phyloP scores from a whole-genome alignment of 2,113 vertebrate species.

The Nicator chloris region DNA sequence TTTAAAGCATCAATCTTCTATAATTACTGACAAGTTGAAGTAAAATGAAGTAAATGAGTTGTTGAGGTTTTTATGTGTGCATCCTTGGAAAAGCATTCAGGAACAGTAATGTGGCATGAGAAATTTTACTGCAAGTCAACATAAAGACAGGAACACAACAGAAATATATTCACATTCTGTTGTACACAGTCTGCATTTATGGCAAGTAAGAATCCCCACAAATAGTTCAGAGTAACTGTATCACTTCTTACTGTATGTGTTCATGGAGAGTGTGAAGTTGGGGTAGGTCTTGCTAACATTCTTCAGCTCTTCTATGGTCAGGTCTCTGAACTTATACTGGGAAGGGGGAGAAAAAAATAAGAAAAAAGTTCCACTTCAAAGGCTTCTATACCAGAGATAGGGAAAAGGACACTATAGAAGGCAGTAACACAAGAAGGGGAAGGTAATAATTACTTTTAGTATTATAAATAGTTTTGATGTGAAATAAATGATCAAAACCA shows the following conservation, averaged over 20 bases:
- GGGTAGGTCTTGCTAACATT: constrained; percentile 69
- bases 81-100: neutral
- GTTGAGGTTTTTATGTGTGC: neutral
- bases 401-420: neutral
- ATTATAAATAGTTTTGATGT: neutral
- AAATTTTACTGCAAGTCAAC: neutral
- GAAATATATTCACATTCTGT: neutral
- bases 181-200: neutral
- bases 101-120: neutral
- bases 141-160: neutral
- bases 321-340: constrained; percentile 81
- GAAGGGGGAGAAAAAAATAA: neutral
- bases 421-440: neutral
- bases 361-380: neutral
- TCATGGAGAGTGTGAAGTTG: constrained; percentile 73
- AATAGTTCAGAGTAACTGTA: neutral
- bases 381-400: neutral
- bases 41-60: neutral
- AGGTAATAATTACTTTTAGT: neutral
- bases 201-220: neutral
- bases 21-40: neutral
- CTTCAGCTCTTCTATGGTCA: constrained; percentile 79
- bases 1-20: neutral
- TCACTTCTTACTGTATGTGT: constrained; percentile 75
- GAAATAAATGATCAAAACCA: neutral